phyloP scores from a whole-genome alignment of 2,888 invertebrate genomes.

The Ceraclea dissimilis region DNA sequence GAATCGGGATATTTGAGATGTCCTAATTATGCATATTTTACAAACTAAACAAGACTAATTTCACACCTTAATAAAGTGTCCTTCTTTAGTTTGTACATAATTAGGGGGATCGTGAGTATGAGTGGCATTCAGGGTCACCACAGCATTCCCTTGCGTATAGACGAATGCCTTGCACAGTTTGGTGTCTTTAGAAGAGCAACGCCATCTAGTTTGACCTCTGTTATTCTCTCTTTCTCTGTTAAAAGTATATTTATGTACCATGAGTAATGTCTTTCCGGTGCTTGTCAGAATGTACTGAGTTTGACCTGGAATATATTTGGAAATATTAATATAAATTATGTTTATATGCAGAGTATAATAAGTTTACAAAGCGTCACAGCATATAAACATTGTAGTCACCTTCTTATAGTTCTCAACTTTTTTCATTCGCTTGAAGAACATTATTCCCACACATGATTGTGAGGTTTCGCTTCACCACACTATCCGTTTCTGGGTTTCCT shows the following conservation, averaged over 20 bases:
- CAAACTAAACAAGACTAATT: too few species aligned
- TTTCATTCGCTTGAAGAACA: too few species aligned
- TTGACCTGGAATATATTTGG: neutral
- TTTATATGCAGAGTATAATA: too few species aligned
- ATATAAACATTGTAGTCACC: too few species aligned
- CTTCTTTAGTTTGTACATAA: neutral
- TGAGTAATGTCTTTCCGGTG: neutral
- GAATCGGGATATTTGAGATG: too few species aligned
- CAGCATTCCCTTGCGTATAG: neutral
- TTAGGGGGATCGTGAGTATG: neutral
- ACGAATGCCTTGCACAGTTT: slow-evolving; percentile 6
- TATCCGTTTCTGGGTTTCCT: too few species aligned
- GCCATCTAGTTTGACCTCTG: slow-evolving; percentile 5
- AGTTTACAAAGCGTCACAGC: too few species aligned
- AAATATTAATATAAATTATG: too few species aligned
- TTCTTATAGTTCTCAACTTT: too few species aligned
- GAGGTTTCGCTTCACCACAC: too few species aligned
- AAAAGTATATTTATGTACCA: slow-evolving; percentile 1
- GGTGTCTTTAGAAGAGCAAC: slow-evolving; percentile 1
- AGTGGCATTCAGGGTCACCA: neutral
- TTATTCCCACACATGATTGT: too few species aligned
- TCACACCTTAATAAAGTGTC: neutral
- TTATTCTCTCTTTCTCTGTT: neutral
- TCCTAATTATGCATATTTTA: too few species aligned
- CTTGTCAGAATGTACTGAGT: neutral